Evolutionary conservation across 2,888 invertebrate genomes (phyloP), one percentile per base, ranked within the genome.

Genomic region (Fragum fragum): DNA sequence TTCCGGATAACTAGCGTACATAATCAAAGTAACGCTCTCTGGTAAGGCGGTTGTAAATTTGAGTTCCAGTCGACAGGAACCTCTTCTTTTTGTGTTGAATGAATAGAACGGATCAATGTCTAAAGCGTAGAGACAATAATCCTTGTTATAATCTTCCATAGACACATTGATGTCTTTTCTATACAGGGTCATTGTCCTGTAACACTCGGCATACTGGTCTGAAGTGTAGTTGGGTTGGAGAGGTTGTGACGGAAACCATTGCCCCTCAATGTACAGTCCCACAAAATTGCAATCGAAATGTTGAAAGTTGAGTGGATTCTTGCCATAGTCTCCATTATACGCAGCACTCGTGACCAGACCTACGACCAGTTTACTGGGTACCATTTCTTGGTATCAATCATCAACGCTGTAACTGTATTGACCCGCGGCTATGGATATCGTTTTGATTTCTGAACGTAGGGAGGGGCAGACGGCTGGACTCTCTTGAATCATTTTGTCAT

Each of bases 241-340:
- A 14, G 79, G 81, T 61, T 81, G 72, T 1, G 73, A 47, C 0
- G 81, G 86, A 0, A 72, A 39, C 0, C 75, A 79, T 55, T 81
- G 76, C 18, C 83, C 83, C 47, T 86, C 86, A 3, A 86, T 42
- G 69, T 76, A 80, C 3, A 80, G 36, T 1, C 72, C 80, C 32
- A 76, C 59, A 6, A 32, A 73, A 59, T 18, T 73, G 28, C 72
- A 76, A 28, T 76, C 59, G 59, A 26, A 80, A 57, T 71, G 74
- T 68, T 83, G 76, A 76, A 86, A 85, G 53, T 81, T 79, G 42
- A 81, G 79, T 0, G 81, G 83, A 3, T 79, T 77, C 39, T 66
- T 71, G 23, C 63, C 69, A 47, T 80, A 85, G 32, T 71, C 55
- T 32, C 80, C 78, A 14, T 14, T 73, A 61, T 53, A 82, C 11